phyloP scores from a whole-genome alignment of 2,888 invertebrate genomes.

The Mongoloraphidia duomilia region DNA sequence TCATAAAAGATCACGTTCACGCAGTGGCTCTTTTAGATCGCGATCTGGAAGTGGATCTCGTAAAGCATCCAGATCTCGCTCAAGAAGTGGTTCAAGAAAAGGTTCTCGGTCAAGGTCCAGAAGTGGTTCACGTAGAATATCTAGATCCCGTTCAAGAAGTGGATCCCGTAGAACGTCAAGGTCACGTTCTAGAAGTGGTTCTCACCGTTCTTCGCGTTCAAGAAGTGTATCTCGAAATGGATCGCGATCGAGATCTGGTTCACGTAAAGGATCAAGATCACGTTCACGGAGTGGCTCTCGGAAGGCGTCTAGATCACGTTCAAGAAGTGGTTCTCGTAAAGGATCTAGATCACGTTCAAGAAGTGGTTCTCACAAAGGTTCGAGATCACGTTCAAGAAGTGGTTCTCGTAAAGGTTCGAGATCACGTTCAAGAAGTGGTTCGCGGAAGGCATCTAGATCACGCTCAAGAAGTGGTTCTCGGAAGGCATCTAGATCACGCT shows the following conservation, averaged over 20 bases:
- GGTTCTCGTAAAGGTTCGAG: constrained; percentile 15
- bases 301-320: constrained; percentile 12
- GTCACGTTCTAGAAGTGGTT: constrained; percentile 16
- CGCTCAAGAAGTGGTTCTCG: constrained; percentile 13
- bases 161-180: constrained; percentile 10
- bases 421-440: constrained; percentile 19
- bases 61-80: constrained; percentile 18
- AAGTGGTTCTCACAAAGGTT: constrained; percentile 14
- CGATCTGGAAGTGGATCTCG: constrained; percentile 14
- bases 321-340: constrained; percentile 13
- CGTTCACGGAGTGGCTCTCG: constrained; percentile 13
- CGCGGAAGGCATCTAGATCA: constrained; percentile 21
- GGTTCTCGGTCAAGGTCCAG: constrained; percentile 15
- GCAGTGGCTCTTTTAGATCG: constrained; percentile 19
- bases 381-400: constrained; percentile 17
- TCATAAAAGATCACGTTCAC: constrained; percentile 20
- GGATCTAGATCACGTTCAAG: constrained; percentile 15
- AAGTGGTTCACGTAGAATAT: constrained; percentile 13
- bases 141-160: constrained; percentile 17
- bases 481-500: constrained; percentile 17
- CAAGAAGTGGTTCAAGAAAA: constrained; percentile 25
- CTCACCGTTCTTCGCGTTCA: constrained; percentile 5
- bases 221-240: constrained; percentile 7
- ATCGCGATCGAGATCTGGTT: constrained; percentile 17
- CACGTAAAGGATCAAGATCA: constrained; percentile 20